Evolutionary conservation across 2,113 vertebrate species (phyloP), one percentile per base, ranked within the genome.

Genomic region (Cacatua alba): DNA sequence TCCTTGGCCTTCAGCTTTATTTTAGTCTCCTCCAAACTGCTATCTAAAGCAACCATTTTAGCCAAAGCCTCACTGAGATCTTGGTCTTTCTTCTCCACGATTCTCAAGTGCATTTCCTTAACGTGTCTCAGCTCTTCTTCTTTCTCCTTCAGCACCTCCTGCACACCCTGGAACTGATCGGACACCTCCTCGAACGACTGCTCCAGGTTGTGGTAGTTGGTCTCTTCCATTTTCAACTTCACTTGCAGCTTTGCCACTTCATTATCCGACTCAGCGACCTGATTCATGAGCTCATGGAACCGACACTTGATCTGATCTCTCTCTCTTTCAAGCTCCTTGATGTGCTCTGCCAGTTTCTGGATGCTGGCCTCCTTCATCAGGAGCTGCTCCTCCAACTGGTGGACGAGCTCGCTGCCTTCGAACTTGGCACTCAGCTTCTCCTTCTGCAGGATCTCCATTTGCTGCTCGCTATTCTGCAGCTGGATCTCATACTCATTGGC

Each of bases 211-310:
- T 96, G 98, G 93, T 98, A 99, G 94, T 99, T 99, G 2, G 97
- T 97, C 94, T 99, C 99, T 86, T 98, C 98, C 2, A 97, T 98
- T 41, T 98, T 97, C 72, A 99, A 96, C 81, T 98, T 98, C 26
- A 96, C 97, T 64, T 97, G 98, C 15, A 99, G 98, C 94, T 98
- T 98, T 49, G 98, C 98, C 21, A 99, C 97, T 79, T 99, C 98
- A 0, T 98, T 97, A 81, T 99, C 98, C 0, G 99, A 99, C 93
- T 98, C 97, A 0, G 98, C 92, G 7, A 99, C 98, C 64, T 99
- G 99, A 93, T 99, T 98, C 75, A 98, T 97, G 86, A 99, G 98
- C 96, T 99, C 99, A 11, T 99, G 99, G 95, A 99, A 99, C 7
- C 98, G 98, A 70, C 98, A 99, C 6, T 98, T 98, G 28, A 99